Base-by-base conservation (phyloP, 2,888 invertebrate genomes). In the Hirtodrosophila trivittata region DNA sequence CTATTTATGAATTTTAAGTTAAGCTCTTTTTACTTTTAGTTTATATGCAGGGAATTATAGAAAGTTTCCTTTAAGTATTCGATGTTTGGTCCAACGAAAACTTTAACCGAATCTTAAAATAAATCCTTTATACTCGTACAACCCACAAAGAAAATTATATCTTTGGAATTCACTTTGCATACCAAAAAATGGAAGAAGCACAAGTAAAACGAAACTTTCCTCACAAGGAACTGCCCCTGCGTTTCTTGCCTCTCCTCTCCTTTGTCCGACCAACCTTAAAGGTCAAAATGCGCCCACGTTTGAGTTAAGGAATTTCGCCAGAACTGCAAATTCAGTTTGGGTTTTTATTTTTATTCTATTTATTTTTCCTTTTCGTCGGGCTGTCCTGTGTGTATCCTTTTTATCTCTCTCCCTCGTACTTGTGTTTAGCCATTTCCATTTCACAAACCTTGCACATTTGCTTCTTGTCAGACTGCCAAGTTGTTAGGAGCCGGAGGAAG, bases 391-490 rank as follows among this genome's bases (percentile, higher is more conserved):
- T 28, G 28, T 32, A 33, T 30, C 14, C 37, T 38, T 54, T 37
- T 12, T 39, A 21, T 21, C 18, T 21, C 5, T 21, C 18, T 21
- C 18, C 5, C 5, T 21, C 18, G 18, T 21, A 21, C 18, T 39
- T 39, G n/a, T 25, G 10, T 10, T 47, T 39, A 42, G 45, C 58
- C 58, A 47, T 54, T 64, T 51, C 42, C 38, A 30, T 49, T 62
- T 62, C 49, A 30, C 35, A 47, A 59, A 47, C 37, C 37, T 54
- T 62, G 47, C 54, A 14, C 63, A 65, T 50, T 60, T 42, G 42
- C 2, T 30, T 30, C 6, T 37, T 60, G 49, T 49, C 47, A 58
- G 42, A 7, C 32, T 43, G 47, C 59, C 59, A 57, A 43, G 37
- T 9, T 25, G 21, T 33, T 30, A 13, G 12, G 18, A n/a, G n/a